These are phyloP conservation scores for Medauroidea extradentata DNA, from an alignment of 1,140 invertebrate genomes.

Conservation along the genomic window DNA sequence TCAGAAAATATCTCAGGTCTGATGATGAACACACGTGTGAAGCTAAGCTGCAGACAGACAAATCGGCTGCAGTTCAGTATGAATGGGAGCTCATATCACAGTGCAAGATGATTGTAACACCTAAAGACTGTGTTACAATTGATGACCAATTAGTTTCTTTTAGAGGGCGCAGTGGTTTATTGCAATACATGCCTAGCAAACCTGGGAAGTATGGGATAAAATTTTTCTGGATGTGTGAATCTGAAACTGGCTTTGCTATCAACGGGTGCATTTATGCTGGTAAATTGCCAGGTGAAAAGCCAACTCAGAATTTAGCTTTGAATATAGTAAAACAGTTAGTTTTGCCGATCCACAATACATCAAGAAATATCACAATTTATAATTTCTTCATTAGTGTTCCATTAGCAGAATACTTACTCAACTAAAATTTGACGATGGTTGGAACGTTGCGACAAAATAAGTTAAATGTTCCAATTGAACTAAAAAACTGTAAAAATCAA, in stretches of 20 bases:
- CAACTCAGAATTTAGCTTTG: background rate
- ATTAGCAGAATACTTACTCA: conserved; percentile 31
- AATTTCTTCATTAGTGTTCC: conserved; percentile 39
- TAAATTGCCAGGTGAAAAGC: conserved; percentile 16
- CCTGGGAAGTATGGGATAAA: conserved; percentile 47
- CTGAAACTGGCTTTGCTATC: too few species aligned
- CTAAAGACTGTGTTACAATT: conserved; percentile 1
- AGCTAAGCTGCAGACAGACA: conserved; percentile 20
- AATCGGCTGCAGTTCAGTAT: conserved; percentile 1
- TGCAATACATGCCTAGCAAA: conserved; percentile 43
- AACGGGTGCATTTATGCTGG: conserved; percentile 28
- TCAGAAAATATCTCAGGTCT: conserved; percentile 32
- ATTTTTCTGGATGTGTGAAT: conserved; percentile 36
- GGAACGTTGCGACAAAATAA: conserved; percentile 41
- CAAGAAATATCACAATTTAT: conserved; percentile 41
- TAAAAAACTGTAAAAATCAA: background rate
- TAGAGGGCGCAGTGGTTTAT: conserved; percentile 37
- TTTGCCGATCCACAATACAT: background rate
- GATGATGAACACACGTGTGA: conserved; percentile 27
- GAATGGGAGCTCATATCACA: conserved; percentile 4
- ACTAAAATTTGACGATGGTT: conserved; percentile 36
- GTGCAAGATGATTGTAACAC: conserved; percentile 18
- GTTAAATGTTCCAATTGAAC: conserved; percentile 32
- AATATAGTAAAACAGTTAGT: background rate
- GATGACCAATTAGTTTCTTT: conserved; percentile 36